Percentiles rank a stretch among this genome's conserved stretches.
Evolutionary conservation across 2,888 invertebrate species (phyloP).

Genomic region (Petrolisthes cinctipes): DNA sequence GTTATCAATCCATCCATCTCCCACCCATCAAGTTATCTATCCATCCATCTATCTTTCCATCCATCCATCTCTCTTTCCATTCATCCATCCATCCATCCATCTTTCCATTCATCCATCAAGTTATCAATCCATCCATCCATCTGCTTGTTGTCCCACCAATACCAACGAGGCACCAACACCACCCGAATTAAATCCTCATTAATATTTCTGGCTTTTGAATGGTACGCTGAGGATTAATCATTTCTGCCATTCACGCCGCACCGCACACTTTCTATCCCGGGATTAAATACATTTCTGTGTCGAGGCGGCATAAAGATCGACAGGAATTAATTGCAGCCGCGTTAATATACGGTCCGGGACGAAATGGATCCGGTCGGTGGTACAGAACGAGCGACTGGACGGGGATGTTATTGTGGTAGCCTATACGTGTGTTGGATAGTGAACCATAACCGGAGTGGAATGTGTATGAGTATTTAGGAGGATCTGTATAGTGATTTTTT

Average conservation of each 20-base stretch:
- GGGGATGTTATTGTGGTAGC: too few species aligned
- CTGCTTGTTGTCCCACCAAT: not conserved
- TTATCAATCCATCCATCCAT: too few species aligned
- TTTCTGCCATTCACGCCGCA: not conserved
- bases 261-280: not conserved
- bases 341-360: not conserved
- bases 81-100: too few species aligned
- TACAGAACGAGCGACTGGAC: not conserved
- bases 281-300: conserved; percentile 11
- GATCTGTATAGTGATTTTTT: too few species aligned
- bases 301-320: not conserved
- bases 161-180: not conserved
- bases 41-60: too few species aligned
- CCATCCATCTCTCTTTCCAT: too few species aligned
- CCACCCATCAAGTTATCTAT: too few species aligned
- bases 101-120: too few species aligned
- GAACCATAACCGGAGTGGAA: too few species aligned
- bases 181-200: conserved; percentile 1
- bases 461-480: too few species aligned
- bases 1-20: too few species aligned
- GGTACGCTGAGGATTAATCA: not conserved
- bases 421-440: too few species aligned
- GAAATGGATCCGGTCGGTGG: not conserved
- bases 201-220: conserved; percentile 13
- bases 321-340: not conserved